phyloP scores from a whole-genome alignment of 2,113 vertebrate species.

The Callopanchax toddi region DNA sequence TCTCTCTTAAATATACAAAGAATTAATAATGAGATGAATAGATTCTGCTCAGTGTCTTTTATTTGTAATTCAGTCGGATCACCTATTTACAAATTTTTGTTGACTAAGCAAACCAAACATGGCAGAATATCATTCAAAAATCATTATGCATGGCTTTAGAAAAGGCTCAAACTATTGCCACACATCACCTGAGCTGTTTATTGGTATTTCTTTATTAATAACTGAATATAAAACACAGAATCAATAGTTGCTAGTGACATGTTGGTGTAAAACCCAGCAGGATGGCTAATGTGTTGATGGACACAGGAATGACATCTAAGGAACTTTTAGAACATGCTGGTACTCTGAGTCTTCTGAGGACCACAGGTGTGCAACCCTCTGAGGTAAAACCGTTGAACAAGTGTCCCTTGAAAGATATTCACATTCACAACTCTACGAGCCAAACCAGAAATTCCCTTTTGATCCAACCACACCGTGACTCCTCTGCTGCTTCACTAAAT shows the following conservation, averaged over 20 bases:
- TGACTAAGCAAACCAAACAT: no score
- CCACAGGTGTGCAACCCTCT: constrained; percentile 79
- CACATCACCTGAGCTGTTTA: not conserved
- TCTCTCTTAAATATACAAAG: no score
- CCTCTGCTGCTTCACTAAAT: not conserved
- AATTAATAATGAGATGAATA: no score
- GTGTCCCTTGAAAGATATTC: constrained; percentile 56
- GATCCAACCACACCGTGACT: constrained; percentile 32
- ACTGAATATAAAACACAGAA: not conserved
- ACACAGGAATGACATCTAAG: no score
- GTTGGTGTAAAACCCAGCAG: no score
- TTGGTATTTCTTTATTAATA: no score
- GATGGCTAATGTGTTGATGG: no score
- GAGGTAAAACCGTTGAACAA: constrained; percentile 72
- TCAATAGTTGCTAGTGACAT: constrained; percentile 5
- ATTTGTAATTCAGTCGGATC: not conserved
- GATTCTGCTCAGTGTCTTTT: no score
- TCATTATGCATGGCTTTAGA: not conserved
- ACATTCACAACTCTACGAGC: constrained; percentile 41
- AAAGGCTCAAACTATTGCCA: constrained; percentile 17
- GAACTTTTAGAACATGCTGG: constrained; percentile 15
- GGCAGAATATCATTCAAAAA: no score
- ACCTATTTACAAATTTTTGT: no score
- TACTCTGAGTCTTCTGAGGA: constrained; percentile 34
- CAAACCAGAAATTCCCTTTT: constrained; percentile 48